Evolutionary conservation across 2,888 invertebrate genomes (phyloP).

Genomic region (Polymixis flavicincta): DNA sequence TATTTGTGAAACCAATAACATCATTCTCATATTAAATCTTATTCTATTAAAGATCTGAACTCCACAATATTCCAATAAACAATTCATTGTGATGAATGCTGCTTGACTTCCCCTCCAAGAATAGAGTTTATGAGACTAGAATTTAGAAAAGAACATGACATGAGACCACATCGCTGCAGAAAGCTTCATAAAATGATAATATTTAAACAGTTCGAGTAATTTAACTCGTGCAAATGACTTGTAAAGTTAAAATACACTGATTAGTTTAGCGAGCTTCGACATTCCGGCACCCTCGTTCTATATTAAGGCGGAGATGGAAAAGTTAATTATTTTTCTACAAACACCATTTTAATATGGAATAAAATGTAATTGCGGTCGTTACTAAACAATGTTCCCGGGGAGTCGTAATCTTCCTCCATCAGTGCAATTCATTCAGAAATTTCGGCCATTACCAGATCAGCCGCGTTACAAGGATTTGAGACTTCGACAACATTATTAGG

Average conservation of each 20-base stretch:
- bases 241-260: constrained; percentile 50
- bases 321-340: constrained; percentile 63
- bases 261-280: constrained; percentile 35
- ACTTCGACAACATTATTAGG: constrained; percentile 57
- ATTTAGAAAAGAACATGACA: constrained; percentile 40
- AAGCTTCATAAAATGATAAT: constrained; percentile 13
- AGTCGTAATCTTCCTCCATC: constrained; percentile 55
- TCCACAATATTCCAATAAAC: constrained; percentile 53
- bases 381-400: constrained; percentile 51
- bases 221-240: constrained; percentile 34
- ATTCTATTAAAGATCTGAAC: constrained; percentile 56
- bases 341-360: constrained; percentile 60
- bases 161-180: constrained; percentile 5
- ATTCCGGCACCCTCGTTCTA: constrained; percentile 11
- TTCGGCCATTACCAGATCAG: constrained; percentile 55
- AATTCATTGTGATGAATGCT: constrained; percentile 56
- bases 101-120: constrained; percentile 18
- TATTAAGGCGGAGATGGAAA: constrained; percentile 28
- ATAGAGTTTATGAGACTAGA: constrained; percentile 58
- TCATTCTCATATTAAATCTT: constrained; percentile 51
- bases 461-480: constrained; percentile 51
- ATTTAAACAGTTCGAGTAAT: constrained; percentile 36
- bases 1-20: constrained; percentile 55
- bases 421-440: constrained; percentile 60
- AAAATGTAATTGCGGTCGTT: constrained; percentile 62